Base-by-base conservation (phyloP, 2,888 invertebrate species). In the Poecilus cupreus region DNA sequence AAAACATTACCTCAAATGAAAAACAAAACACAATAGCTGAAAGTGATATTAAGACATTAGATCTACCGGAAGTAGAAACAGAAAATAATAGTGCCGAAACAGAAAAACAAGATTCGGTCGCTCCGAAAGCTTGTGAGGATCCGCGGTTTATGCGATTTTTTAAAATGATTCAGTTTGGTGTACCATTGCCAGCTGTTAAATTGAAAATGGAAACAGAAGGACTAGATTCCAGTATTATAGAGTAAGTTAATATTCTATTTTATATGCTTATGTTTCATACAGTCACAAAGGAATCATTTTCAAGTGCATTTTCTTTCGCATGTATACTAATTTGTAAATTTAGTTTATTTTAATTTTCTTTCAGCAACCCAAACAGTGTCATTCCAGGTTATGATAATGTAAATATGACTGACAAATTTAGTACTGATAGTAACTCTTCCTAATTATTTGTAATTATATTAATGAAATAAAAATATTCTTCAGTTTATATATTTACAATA, bases 141-240 rank as follows among this genome's bases (percentile, higher is more conserved):
- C 92, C 93, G 3, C 91, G 93, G 84, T 97, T 94, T 89, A 91
- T 92, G 22, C 94, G 93, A 88, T 97, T 94, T 90, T 94, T 97
- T 82, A 97, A 96, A 91, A 97, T 98, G 97, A 87, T 97, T 0
- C 94, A 95, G 85, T 92, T 97, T 85, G 97, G 98, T 46, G 97
- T 97, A 0, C 96, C 96, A n/a, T 88, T 92, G 72, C 92, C 91
- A 83, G 97, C 96, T 46, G 94, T 97, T 0, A 96, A 95, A 88
- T 88, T 94, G 84, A 97, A 97, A 91, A 94, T 97, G 93, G 88
- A 91, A 70, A 89, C 92, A 6, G 97, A 98, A 89, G 97, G 97
- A n/a, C 87, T 96, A 24, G 94, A 97, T 88, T 93, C 96, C 24
- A 89, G 90, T 84, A 87, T 96, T 77, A 89, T 97, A 84, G 94